Percentiles rank a stretch among this genome's conserved stretches.
Conservation (phyloP, 2,888 invertebrate genomes). For the Caenorhabditis sp. region DNA sequence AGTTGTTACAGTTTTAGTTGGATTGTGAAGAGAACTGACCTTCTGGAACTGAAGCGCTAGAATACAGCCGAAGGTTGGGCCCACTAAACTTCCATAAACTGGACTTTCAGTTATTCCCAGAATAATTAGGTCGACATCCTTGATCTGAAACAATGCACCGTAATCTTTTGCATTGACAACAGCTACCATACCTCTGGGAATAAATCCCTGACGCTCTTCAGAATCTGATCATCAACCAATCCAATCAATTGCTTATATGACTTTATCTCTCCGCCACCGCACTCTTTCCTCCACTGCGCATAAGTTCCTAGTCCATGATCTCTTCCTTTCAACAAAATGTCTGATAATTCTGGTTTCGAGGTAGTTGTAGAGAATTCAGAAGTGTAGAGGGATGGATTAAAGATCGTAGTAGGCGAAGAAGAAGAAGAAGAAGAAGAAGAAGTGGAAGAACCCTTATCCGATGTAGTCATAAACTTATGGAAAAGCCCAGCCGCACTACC, state of each 20-base stretch:
- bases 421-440: slow-evolving; percentile 23
- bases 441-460: not conserved
- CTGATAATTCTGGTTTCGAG: slow-evolving; percentile 1
- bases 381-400: slow-evolving; percentile 5
- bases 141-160: slow-evolving; percentile 6
- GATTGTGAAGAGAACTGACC: slow-evolving; percentile 33
- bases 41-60: slow-evolving; percentile 75
- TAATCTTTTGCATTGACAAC: not conserved
- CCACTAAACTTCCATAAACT: slow-evolving; percentile 73
- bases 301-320: slow-evolving; percentile 67
- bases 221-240: slow-evolving; percentile 13
- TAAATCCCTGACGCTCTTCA: slow-evolving; percentile 19
- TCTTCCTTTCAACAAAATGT: slow-evolving; percentile 57
- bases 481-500: slow-evolving; percentile 81
- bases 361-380: slow-evolving; percentile 6
- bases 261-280: slow-evolving; percentile 54
- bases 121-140: slow-evolving; percentile 50
- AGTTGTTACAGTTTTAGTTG: slow-evolving; percentile 71
- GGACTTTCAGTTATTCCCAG: slow-evolving; percentile 76
- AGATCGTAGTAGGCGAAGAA: slow-evolving; percentile 10
- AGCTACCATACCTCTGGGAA: slow-evolving; percentile 23
- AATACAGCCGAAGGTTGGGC: slow-evolving; percentile 77
- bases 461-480: slow-evolving; percentile 50
- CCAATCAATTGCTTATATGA: slow-evolving; percentile 27
- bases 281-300: slow-evolving; percentile 57